Evolutionary conservation across 2,797 vertebrate species (phyloP).

Genomic region (Sarcoramphus papa): DNA sequence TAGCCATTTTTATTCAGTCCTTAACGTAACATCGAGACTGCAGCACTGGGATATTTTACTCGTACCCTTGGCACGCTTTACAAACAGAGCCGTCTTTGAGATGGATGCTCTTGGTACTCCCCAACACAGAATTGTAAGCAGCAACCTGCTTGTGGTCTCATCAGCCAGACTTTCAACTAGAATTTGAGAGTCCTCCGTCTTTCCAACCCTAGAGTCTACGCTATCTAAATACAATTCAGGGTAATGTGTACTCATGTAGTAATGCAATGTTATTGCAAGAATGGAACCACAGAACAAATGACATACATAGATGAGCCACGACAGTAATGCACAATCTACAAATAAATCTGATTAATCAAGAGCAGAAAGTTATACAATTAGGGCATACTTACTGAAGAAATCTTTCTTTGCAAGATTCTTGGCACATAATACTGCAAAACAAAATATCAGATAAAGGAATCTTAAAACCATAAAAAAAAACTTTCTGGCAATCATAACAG

Average conservation of each 20-base stretch:
- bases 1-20: background rate
- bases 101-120: background rate
- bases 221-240: background rate
- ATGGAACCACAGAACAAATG: background rate
- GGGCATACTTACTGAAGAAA: constrained; percentile 94
- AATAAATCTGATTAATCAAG: background rate
- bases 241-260: rapidly evolving
- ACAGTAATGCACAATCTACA: background rate
- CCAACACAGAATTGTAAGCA: background rate
- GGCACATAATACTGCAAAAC: constrained; percentile 94
- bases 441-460: constrained; percentile 39
- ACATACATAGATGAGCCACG: background rate
- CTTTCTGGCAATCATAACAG: background rate
- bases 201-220: background rate
- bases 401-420: constrained; percentile 99
- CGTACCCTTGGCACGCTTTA: background rate
- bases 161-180: background rate
- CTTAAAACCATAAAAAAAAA: background rate
- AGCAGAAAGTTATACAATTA: background rate
- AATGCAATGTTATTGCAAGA: background rate
- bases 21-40: background rate
- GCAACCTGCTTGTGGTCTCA: background rate
- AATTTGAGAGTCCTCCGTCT: background rate
- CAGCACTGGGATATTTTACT: background rate
- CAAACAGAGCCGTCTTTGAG: background rate